These are phyloP conservation scores for Euphysa ruthae DNA, from an alignment of 30 jellyfish, hydroid and myxozoan species.

Conservation along the genomic window DNA sequence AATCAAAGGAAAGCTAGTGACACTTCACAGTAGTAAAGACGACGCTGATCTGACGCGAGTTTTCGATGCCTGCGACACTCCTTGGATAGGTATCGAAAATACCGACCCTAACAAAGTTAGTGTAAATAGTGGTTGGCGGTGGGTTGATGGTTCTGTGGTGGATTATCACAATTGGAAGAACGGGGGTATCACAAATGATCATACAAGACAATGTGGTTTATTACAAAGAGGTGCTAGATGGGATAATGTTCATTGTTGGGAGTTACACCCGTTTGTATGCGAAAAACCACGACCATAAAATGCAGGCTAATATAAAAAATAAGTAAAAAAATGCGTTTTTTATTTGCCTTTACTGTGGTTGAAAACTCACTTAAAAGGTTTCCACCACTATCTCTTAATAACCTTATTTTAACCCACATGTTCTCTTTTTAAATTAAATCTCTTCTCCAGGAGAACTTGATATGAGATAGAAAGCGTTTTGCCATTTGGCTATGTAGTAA, in stretches of 20 bases:
- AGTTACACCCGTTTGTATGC: constrained; percentile 6
- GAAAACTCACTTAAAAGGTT: too few species aligned
- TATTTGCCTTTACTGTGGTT: too few species aligned
- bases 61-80: constrained; percentile 21
- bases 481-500: too few species aligned
- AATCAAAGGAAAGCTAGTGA: neutral
- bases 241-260: constrained; percentile 12
- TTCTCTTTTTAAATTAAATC: too few species aligned
- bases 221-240: neutral
- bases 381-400: too few species aligned
- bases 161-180: neutral
- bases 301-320: too few species aligned
- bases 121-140: neutral
- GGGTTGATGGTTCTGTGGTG: neutral
- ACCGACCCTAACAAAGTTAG: constrained; percentile 10
- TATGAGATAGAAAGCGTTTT: too few species aligned
- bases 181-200: constrained; percentile 3
- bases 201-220: constrained; percentile 7
- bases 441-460: too few species aligned
- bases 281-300: neutral
- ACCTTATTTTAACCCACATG: too few species aligned
- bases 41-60: constrained; percentile 6
- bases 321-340: too few species aligned
- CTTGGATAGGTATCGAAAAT: constrained; percentile 12
- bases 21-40: constrained; percentile 1